Conservation (phyloP, 2,888 invertebrate genomes). For the Catotricha subobsoleta region DNA sequence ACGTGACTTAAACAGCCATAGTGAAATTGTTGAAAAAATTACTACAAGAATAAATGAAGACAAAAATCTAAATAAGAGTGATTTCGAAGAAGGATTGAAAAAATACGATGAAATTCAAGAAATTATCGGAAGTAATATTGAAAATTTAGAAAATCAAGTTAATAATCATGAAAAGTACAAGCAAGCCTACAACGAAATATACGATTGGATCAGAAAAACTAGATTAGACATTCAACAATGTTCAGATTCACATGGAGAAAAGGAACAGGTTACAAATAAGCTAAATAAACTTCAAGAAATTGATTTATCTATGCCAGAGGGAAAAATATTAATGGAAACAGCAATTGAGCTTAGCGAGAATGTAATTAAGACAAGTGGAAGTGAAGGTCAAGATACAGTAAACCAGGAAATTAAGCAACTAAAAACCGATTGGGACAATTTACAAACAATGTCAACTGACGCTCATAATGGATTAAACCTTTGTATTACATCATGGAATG, state of each 20-base stretch:
- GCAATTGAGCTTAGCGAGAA: slow-evolving; percentile 55
- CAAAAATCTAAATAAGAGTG: slow-evolving; percentile 41
- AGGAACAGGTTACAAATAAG: slow-evolving; percentile 56
- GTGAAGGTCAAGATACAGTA: slow-evolving; percentile 66
- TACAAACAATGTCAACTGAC: slow-evolving; percentile 58
- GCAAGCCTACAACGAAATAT: slow-evolving; percentile 59
- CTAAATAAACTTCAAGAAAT: slow-evolving; percentile 55
- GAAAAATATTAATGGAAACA: slow-evolving; percentile 51
- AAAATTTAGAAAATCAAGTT: slow-evolving; percentile 64
- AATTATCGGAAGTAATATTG: slow-evolving; percentile 44
- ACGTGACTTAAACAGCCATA: slow-evolving; percentile 64
- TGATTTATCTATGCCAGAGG: slow-evolving; percentile 47
- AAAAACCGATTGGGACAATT: slow-evolving; percentile 62
- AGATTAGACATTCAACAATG: slow-evolving; percentile 69
- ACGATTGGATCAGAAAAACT: slow-evolving; percentile 69
- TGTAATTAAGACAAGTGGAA: slow-evolving; percentile 58
- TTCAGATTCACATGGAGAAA: slow-evolving; percentile 76
- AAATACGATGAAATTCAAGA: slow-evolving; percentile 53
- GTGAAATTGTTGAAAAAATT: slow-evolving; percentile 57
- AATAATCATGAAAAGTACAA: slow-evolving; percentile 75
- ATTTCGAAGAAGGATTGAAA: slow-evolving; percentile 50
- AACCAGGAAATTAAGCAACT: slow-evolving; percentile 66
- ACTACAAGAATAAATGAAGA: slow-evolving; percentile 57
- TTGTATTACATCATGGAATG: slow-evolving; percentile 65
- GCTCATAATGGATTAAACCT: slow-evolving; percentile 55